Base-by-base conservation (phyloP, 2,113 vertebrate species). In the Lophotis ruficrista region DNA sequence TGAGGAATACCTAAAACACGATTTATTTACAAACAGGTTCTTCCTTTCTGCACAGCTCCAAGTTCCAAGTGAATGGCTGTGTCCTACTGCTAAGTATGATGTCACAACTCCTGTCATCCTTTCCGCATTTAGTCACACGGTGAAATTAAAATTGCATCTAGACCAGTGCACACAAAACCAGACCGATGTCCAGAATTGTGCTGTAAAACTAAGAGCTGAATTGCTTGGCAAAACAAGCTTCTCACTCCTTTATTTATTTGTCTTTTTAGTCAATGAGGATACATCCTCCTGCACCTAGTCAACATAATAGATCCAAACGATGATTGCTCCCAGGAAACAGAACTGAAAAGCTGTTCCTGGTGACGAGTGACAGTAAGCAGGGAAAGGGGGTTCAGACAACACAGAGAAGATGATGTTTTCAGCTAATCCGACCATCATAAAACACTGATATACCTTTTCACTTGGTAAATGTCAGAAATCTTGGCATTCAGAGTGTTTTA, bases 91-190 rank as follows among this genome's bases (percentile, higher is more conserved):
- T 45, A 92, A 33, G 61, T 83, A 31, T 71, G 85, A 88, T 64
- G 65, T 84, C 77, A 94, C 51, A 62, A 38, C 48, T 89, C 66
- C 54, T 79, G 35, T 65, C 70, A 91, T 82, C 68, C 60, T 90
- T 83, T 64, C 62, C 69, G 43, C 72, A 25, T 58, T 83, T 84
- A 93, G 50, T 91, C 53, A 87, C 48, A 89, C 18, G 21, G 50
- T 94, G 87, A 93, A 97, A 94, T 56, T 83, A 97, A 84, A 90
- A 96, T 64, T 50, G 5, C 28, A 53, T 58, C 51, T 41, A 90
- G 43, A 94, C 28, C 28, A 50, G 14, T 7, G 28, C 24, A 82
- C 38, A n/a, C 16, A 94, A 94, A 89, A 6, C 5, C 27, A 73
- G 19, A 47, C 18, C 33, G 80, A 77, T 64, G 66, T 70, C 68